phyloP scores from a whole-genome alignment of 1,140 invertebrate genomes.

The Acromyrmex echinatior region DNA sequence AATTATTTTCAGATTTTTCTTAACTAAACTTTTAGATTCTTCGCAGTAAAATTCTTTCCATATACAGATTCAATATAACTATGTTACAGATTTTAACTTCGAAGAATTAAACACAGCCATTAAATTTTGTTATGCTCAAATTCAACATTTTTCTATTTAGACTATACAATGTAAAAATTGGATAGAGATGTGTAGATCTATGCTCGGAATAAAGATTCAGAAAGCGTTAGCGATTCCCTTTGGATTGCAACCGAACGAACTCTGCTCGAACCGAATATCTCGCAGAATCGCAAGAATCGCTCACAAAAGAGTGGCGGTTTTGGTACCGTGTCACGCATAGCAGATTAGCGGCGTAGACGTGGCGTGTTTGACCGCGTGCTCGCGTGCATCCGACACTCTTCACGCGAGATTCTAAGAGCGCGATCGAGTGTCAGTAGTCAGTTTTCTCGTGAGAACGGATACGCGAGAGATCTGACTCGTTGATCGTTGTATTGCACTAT shows the following conservation, averaged over 20 bases:
- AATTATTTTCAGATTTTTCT: too few species aligned
- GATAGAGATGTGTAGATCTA: neutral
- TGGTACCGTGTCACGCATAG: slow-evolving; percentile 57
- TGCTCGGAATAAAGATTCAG: neutral
- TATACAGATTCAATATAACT: too few species aligned
- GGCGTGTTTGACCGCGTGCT: slow-evolving; percentile 47
- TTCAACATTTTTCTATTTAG: neutral
- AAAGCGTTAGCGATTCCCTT: neutral
- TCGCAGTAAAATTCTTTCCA: too few species aligned
- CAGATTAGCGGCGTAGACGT: slow-evolving; percentile 43
- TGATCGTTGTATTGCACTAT: neutral
- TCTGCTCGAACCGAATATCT: neutral
- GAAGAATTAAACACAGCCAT: too few species aligned
- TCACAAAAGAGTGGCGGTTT: slow-evolving; percentile 56
- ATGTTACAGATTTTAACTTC: too few species aligned
- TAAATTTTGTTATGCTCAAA: neutral
- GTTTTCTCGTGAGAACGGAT: slow-evolving; percentile 63
- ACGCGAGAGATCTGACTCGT: slow-evolving; percentile 37
- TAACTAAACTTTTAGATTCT: too few species aligned
- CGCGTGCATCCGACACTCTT: slow-evolving; percentile 56
- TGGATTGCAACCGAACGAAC: neutral
- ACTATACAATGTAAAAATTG: neutral
- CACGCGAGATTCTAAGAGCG: slow-evolving; percentile 56
- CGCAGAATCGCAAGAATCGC: slow-evolving; percentile 36
- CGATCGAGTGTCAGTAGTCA: slow-evolving; percentile 63